A percentile compares a stretch with the other conserved stretches of the same genome.
Evolutionary conservation across 2,797 vertebrate species (phyloP).

Genomic region (Nyctalus aviator): DNA sequence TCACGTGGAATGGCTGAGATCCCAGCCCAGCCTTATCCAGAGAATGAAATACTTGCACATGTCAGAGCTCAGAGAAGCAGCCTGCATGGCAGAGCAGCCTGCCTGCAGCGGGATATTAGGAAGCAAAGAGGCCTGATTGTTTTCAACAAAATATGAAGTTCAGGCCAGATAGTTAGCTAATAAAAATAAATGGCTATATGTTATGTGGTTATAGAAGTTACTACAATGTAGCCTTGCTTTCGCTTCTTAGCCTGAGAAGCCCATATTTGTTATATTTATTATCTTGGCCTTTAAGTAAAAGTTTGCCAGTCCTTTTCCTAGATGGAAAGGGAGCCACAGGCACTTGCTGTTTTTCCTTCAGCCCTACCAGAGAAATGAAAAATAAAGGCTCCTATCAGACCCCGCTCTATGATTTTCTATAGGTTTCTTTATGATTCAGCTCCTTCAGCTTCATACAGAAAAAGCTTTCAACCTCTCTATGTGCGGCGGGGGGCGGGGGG

Average conservation of each 20-base stretch:
- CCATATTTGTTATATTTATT: background rate
- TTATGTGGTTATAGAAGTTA: conserved; percentile 30
- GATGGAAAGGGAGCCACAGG: background rate
- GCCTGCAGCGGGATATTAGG: background rate
- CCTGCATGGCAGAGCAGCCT: background rate
- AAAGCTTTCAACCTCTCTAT: background rate
- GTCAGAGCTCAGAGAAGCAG: background rate
- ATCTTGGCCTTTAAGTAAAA: conserved; percentile 28
- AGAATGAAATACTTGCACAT: background rate
- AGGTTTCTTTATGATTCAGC: background rate
- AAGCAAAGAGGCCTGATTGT: background rate
- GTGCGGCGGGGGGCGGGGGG: no score
- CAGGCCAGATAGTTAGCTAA: background rate
- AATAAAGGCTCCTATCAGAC: background rate
- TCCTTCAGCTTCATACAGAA: background rate
- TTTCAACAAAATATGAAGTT: background rate
- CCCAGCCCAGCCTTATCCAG: background rate
- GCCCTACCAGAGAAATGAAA: background rate
- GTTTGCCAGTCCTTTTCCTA: background rate
- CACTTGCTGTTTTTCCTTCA: background rate
- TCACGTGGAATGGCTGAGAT: background rate
- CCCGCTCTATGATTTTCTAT: background rate
- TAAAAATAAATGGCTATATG: conserved; percentile 39
- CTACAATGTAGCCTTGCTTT: conserved; percentile 26
- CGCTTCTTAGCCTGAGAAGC: background rate